Percentiles rank a stretch among this genome's conserved stretches.
Evolutionary conservation across 2,113 vertebrate species (phyloP).

Genomic region (Cardinalis cardinalis): DNA sequence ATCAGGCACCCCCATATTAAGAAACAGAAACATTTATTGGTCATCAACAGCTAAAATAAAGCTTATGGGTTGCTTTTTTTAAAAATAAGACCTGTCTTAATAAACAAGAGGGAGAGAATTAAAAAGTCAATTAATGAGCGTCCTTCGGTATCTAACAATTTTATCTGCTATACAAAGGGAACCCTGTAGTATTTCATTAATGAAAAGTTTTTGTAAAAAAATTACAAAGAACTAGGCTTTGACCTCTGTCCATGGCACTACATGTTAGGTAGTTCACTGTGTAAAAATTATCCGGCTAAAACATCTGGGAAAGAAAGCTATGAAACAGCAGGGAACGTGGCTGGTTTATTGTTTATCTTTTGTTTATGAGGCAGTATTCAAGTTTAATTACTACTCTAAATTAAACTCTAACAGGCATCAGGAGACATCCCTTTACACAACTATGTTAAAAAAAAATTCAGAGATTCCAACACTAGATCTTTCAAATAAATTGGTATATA

Average conservation of each 20-base stretch:
- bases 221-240: conserved; percentile 50
- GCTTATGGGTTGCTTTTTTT: not conserved
- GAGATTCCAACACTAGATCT: conserved; percentile 66
- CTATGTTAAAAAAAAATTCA: conserved; percentile 68
- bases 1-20: not conserved
- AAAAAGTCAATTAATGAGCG: conserved; percentile 20
- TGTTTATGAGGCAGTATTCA: conserved; percentile 99
- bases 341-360: conserved; percentile 99
- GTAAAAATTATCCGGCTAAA: conserved; percentile 93
- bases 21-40: not conserved
- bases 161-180: conserved; percentile 35
- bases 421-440: conserved; percentile 86
- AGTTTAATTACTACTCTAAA: conserved; percentile 99
- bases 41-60: not conserved
- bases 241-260: conserved; percentile 77
- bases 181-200: conserved; percentile 7
- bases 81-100: not conserved
- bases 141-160: conserved; percentile 35
- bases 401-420: conserved; percentile 98
- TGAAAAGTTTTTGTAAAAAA: conserved; percentile 14
- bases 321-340: conserved; percentile 94
- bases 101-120: conserved; percentile 1
- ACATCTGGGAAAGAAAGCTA: conserved; percentile 95
- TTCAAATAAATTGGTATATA: conserved; percentile 70
- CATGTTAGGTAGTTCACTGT: conserved; percentile 80